A percentile compares a stretch with the other conserved stretches of the same genome.
Evolutionary conservation across 2,113 vertebrate genomes (phyloP).

Genomic region (Tachysurus vachellii): DNA sequence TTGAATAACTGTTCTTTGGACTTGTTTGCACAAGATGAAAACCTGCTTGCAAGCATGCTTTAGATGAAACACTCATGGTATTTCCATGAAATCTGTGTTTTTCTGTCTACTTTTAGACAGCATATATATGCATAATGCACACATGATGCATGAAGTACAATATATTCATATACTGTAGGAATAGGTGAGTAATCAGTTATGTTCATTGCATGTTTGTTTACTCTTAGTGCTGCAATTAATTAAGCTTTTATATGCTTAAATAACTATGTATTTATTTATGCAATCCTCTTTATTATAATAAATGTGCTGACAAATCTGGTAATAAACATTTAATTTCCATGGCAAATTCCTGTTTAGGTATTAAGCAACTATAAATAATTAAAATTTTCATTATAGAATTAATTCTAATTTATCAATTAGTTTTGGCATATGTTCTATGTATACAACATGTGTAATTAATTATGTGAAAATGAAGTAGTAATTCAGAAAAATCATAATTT

Average conservation of each 20-base stretch:
- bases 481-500: not conserved
- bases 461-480: not conserved
- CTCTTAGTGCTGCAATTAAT: conserved; percentile 66
- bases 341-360: conserved; percentile 43
- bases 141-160: conserved; percentile 35
- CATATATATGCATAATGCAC: no score
- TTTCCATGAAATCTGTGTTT: conserved; percentile 18
- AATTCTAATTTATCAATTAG: not conserved
- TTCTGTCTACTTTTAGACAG: not conserved
- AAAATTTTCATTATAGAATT: conserved; percentile 22
- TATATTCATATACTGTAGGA: conserved; percentile 56
- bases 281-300: conserved; percentile 67
- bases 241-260: conserved; percentile 66
- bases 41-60: conserved; percentile 24
- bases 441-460: not conserved
- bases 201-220: conserved; percentile 78
- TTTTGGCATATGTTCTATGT: not conserved
- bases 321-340: conserved; percentile 72
- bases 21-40: conserved; percentile 34
- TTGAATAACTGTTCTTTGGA: conserved; percentile 43
- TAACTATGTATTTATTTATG: conserved; percentile 73
- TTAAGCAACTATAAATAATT: not conserved
- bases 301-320: conserved; percentile 71
- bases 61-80: not conserved
- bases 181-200: conserved; percentile 72